A percentile compares a stretch with the other conserved stretches of the same genome.
phyloP scores from a whole-genome alignment of 2,888 invertebrate genomes.

The Drosophila sordidula region DNA sequence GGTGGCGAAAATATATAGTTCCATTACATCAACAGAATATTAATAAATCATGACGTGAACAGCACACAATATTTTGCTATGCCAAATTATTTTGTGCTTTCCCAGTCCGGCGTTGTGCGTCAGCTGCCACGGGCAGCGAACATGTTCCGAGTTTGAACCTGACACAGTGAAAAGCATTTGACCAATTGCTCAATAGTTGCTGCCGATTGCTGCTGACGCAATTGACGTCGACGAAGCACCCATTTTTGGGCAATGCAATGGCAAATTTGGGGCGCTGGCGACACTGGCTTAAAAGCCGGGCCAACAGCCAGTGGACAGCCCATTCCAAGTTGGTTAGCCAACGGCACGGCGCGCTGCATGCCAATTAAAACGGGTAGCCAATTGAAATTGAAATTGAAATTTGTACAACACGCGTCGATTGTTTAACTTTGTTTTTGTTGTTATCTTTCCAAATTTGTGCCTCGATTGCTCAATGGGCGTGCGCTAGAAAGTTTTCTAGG shows the following conservation, averaged over 20 bases:
- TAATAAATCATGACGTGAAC: slow-evolving; percentile 74
- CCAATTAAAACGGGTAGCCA: slow-evolving; percentile 59
- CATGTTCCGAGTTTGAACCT: slow-evolving; percentile 66
- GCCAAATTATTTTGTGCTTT: slow-evolving; percentile 38
- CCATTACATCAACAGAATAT: slow-evolving; percentile 76
- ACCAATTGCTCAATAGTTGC: slow-evolving; percentile 71
- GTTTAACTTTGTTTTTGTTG: slow-evolving; percentile 51
- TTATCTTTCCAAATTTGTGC: slow-evolving; percentile 26
- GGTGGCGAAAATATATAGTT: slow-evolving; percentile 45
- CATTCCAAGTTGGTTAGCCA: slow-evolving; percentile 50
- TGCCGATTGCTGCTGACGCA: slow-evolving; percentile 59
- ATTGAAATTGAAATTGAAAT: slow-evolving; percentile 70
- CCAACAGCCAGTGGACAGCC: slow-evolving; percentile 31
- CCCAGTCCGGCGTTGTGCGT: slow-evolving; percentile 46
- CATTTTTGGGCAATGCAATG: slow-evolving; percentile 74
- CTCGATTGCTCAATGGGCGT: slow-evolving; percentile 57
- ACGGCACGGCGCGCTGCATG: slow-evolving; percentile 50
- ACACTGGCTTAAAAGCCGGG: slow-evolving; percentile 57
- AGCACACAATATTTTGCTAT: slow-evolving; percentile 28
- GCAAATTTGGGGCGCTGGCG: slow-evolving; percentile 73
- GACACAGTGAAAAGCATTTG: slow-evolving; percentile 71
- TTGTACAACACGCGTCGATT: slow-evolving; percentile 66
- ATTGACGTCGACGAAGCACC: slow-evolving; percentile 54
- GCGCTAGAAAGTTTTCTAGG: slow-evolving; percentile 59
- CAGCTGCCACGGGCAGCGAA: slow-evolving; percentile 34